Evolutionary conservation across 2,797 vertebrate species (phyloP).

Genomic region (Enteromius afrohamiltoni): DNA sequence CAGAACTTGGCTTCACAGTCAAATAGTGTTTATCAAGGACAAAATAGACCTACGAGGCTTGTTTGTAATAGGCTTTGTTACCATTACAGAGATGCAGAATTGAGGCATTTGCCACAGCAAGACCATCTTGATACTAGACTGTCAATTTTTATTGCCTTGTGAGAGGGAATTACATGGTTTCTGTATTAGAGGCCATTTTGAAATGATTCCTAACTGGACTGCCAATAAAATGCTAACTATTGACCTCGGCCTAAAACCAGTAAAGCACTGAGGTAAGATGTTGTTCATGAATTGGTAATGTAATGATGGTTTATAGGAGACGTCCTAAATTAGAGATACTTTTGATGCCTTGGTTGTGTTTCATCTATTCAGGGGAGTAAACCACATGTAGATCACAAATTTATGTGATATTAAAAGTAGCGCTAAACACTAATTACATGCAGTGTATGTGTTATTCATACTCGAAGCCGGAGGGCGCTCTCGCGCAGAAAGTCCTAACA

Average conservation of each 20-base stretch:
- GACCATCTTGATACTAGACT: constrained; percentile 4
- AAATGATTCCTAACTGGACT: constrained; percentile 18
- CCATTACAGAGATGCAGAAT: not conserved
- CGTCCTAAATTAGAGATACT: not conserved
- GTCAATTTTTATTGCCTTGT: constrained; percentile 54
- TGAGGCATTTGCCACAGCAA: not conserved
- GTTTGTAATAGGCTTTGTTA: not conserved
- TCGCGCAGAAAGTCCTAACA: too few species aligned
- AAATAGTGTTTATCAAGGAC: not conserved
- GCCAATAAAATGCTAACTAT: constrained; percentile 15
- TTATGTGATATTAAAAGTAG: too few species aligned
- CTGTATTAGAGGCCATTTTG: not conserved
- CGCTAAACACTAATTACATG: too few species aligned
- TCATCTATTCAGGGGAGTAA: not conserved
- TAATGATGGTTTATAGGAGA: not conserved
- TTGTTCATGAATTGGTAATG: not conserved
- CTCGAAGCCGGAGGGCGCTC: too few species aligned
- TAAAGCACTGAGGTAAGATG: not conserved
- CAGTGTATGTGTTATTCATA: too few species aligned
- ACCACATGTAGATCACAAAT: too few species aligned
- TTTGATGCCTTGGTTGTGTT: not conserved
- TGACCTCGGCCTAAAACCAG: constrained; percentile 14
- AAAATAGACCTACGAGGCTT: not conserved
- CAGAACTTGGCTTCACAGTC: not conserved
- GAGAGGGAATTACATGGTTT: constrained; percentile 19